phyloP scores from a whole-genome alignment of 2,797 vertebrate genomes.

The Tragelaphus eurycerus region DNA sequence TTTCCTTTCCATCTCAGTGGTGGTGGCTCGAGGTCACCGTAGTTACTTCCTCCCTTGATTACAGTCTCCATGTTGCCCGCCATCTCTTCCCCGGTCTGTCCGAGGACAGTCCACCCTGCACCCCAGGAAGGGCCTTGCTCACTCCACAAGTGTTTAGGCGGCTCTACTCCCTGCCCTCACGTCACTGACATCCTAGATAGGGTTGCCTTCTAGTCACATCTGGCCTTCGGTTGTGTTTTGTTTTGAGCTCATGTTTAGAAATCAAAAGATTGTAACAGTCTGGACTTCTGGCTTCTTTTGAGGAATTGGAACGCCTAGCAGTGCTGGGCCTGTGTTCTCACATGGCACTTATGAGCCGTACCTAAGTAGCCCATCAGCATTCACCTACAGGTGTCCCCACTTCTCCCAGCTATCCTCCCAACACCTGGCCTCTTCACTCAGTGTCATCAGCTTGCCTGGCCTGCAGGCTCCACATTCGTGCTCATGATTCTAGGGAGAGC shows the following conservation, averaged over 20 bases:
- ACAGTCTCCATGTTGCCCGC: fast-evolving
- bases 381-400: not conserved
- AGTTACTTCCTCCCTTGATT: not conserved
- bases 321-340: not conserved
- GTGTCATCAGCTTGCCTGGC: not conserved
- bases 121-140: not conserved
- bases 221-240: not conserved
- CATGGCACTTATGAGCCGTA: not conserved
- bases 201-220: not conserved
- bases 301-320: not conserved
- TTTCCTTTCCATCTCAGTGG: slow-evolving; percentile 9
- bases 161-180: not conserved
- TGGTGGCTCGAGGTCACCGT: not conserved
- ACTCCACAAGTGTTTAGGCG: not conserved
- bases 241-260: not conserved
- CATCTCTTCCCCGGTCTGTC: not conserved
- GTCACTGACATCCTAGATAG: not conserved
- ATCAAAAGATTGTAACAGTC: not conserved
- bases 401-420: not conserved
- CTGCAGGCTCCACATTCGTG: not conserved
- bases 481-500: not conserved
- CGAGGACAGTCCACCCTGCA: not conserved
- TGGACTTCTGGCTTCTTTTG: not conserved
- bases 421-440: not conserved
- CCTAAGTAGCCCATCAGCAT: not conserved